Conservation (phyloP, 2,797 vertebrate genomes). For the Takifugu ocellatus region DNA sequence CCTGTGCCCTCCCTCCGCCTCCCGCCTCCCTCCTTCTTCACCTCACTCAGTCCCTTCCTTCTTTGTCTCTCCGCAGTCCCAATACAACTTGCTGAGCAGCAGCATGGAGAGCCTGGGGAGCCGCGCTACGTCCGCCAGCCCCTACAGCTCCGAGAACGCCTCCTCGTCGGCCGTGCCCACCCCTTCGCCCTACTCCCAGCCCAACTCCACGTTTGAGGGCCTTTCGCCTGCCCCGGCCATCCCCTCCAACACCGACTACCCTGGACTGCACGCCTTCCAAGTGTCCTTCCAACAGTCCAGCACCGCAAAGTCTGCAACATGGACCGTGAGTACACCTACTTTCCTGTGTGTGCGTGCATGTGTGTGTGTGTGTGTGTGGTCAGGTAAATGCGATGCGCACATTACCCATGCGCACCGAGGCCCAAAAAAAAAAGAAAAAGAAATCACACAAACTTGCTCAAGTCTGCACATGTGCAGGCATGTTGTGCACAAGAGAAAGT, state of each 20-base stretch:
- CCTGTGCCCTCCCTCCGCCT: conserved; percentile 77
- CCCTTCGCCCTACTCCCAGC: conserved; percentile 95
- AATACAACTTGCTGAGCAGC: conserved; percentile 98
- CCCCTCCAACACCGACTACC: conserved; percentile 98
- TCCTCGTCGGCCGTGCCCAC: conserved; percentile 87
- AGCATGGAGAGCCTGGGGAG: conserved; percentile 97
- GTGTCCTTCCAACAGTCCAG: conserved; percentile 99
- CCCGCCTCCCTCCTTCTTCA: conserved; percentile 63
- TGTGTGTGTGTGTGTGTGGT: conserved; percentile 7
- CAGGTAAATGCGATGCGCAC: conserved; percentile 14
- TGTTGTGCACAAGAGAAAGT: conserved; percentile 47
- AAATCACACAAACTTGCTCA: conserved; percentile 17
- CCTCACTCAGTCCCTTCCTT: conserved; percentile 49
- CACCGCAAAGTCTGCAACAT: conserved; percentile 98
- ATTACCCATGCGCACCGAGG: not conserved
- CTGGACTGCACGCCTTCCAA: conserved; percentile 91
- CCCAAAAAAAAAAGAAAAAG: conserved; percentile 24
- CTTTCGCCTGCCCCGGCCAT: conserved; percentile 95
- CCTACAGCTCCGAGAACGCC: conserved; percentile 93
- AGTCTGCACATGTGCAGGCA: conserved; percentile 53
- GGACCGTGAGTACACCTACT: conserved; percentile 89
- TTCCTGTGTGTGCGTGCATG: conserved; percentile 18
- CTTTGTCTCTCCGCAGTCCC: conserved; percentile 82
- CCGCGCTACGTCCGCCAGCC: conserved; percentile 89
- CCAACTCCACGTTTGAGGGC: conserved; percentile 98